phyloP scores from a whole-genome alignment of 2,113 vertebrate genomes.

The Tinamus guttatus region DNA sequence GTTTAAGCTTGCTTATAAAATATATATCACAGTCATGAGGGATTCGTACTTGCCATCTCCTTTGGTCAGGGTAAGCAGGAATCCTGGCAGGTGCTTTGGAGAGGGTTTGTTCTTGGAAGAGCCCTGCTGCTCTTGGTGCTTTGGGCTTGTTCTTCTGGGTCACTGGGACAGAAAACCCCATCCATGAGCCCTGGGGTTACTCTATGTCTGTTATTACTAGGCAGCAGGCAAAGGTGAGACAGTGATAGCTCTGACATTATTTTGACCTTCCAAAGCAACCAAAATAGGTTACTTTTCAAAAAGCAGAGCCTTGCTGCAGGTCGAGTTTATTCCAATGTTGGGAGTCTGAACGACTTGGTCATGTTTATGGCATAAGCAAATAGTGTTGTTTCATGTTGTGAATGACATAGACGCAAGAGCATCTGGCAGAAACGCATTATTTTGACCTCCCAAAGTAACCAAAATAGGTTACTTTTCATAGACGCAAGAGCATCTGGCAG shows the following conservation, averaged over 20 bases:
- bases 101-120: background rate
- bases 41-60: background rate
- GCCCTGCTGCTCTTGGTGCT: background rate
- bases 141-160: background rate
- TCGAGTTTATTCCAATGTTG: background rate
- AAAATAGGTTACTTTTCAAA: background rate
- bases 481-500: background rate
- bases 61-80: background rate
- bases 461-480: too few species aligned
- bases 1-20: conserved; percentile 26
- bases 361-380: background rate
- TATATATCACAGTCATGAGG: background rate
- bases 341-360: background rate
- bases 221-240: background rate
- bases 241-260: background rate
- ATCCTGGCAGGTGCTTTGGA: rapidly evolving
- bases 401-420: background rate
- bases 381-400: background rate
- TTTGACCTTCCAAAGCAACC: background rate
- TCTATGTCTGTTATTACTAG: background rate
- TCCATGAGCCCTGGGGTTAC: background rate
- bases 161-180: background rate
- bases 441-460: too few species aligned
- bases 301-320: background rate
- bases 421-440: background rate